phyloP scores from a whole-genome alignment of 2,113 vertebrate species.

The Ictidomys tridecemlineatus region DNA sequence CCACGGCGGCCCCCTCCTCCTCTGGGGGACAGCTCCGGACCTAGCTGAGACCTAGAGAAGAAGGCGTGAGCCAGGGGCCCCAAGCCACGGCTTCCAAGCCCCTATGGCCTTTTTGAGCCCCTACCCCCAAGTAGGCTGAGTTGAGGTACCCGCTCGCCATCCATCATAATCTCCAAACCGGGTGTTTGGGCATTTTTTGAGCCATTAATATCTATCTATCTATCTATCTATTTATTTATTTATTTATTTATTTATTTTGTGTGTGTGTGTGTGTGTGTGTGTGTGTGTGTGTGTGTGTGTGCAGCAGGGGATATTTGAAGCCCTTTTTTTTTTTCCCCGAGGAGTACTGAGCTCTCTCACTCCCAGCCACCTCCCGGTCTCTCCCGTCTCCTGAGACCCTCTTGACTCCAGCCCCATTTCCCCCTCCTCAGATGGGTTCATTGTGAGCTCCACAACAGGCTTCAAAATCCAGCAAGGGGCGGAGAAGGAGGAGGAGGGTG shows the following conservation, averaged over 20 bases:
- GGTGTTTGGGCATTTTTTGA: background rate
- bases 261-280: too few species aligned
- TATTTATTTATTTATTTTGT: constrained; percentile 76
- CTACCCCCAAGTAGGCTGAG: too few species aligned
- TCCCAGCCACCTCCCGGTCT: constrained; percentile 69
- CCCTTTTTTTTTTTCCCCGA: constrained; percentile 45
- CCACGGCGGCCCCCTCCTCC: too few species aligned
- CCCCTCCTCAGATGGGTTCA: constrained; percentile 76
- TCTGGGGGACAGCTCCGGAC: constrained; percentile 61
- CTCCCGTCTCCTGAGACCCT: constrained; percentile 65
- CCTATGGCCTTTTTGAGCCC: constrained; percentile 67
- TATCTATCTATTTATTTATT: too few species aligned
- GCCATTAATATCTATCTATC: too few species aligned
- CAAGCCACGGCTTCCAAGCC: constrained; percentile 70
- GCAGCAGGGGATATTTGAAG: constrained; percentile 75
- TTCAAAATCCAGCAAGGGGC: constrained; percentile 81
- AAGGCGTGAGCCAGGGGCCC: constrained; percentile 82
- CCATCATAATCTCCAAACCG: too few species aligned
- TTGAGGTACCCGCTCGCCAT: too few species aligned
- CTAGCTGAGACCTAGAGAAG: constrained; percentile 60
- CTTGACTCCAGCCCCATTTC: constrained; percentile 75
- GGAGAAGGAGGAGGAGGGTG: constrained; percentile 78
- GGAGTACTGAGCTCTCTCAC: constrained; percentile 62
- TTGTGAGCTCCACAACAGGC: constrained; percentile 82
- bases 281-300: too few species aligned